Percentiles rank a stretch among this genome's conserved stretches.
Evolutionary conservation across 2,888 invertebrate species (phyloP).

Genomic region (Neria commutata): DNA sequence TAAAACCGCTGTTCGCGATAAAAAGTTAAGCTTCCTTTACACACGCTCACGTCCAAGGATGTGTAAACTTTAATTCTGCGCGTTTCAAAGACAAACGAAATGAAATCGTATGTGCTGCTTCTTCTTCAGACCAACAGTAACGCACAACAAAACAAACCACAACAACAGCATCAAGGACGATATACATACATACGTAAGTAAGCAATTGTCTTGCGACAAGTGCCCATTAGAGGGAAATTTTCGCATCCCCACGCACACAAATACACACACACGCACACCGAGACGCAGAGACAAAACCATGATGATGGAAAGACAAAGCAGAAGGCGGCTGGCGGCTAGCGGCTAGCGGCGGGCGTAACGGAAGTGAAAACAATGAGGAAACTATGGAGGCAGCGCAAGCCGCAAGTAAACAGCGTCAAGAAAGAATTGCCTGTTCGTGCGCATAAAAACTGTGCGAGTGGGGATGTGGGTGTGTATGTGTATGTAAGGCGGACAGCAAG

Average conservation of each 20-base stretch:
- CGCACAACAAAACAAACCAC: conserved; percentile 42
- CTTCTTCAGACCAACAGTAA: too few relatives aligned
- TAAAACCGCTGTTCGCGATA: too few relatives aligned
- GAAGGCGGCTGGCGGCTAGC: too few relatives aligned
- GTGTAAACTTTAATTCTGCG: too few relatives aligned
- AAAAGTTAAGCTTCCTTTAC: too few relatives aligned
- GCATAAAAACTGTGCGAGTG: too few relatives aligned
- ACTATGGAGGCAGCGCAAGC: background rate
- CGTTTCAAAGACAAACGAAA: too few relatives aligned
- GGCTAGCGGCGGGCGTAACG: background rate
- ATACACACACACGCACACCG: conserved; percentile 10
- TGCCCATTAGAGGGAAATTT: conserved; percentile 21
- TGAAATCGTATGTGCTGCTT: too few relatives aligned
- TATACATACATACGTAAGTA: conserved; percentile 17
- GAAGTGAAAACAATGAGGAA: background rate
- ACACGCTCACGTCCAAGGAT: too few relatives aligned
- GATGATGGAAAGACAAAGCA: conserved; percentile 13
- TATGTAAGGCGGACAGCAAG: background rate
- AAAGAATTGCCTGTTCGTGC: too few relatives aligned
- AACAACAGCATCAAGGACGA: conserved; percentile 30
- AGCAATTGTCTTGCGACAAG: conserved; percentile 26
- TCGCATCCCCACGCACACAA: background rate
- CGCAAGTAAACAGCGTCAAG: too few relatives aligned
- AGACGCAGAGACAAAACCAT: conserved; percentile 11
- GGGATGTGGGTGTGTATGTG: background rate